Percentiles rank a stretch among this genome's conserved stretches.
These are phyloP conservation scores for Zygaena filipendulae DNA, from an alignment of 2,888 invertebrate genomes.

Conservation along the genomic window DNA sequence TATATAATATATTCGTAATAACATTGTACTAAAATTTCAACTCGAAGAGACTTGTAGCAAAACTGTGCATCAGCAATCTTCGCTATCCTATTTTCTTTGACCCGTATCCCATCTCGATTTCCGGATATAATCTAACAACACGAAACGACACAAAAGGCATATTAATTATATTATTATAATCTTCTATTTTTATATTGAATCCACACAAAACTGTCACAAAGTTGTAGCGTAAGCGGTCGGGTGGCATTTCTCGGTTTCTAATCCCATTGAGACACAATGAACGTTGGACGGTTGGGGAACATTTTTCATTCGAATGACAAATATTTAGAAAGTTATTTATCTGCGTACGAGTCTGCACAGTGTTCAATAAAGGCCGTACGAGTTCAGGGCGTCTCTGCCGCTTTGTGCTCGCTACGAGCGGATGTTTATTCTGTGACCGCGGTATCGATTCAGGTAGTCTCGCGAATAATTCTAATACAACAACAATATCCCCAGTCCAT, in stretches of 20 bases:
- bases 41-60: too few species aligned
- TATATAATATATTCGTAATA: too few species aligned
- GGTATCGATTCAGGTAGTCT: slow-evolving; percentile 56
- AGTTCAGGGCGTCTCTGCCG: slow-evolving; percentile 31
- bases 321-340: slow-evolving; percentile 67
- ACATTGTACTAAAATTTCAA: too few species aligned
- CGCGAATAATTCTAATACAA: slow-evolving; percentile 52
- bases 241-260: slow-evolving; percentile 57
- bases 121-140: too few species aligned
- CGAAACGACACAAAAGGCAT: slow-evolving; percentile 30
- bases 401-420: slow-evolving; percentile 44
- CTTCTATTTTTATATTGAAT: slow-evolving; percentile 23
- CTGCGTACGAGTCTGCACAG: slow-evolving; percentile 42
- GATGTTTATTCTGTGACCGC: slow-evolving; percentile 58
- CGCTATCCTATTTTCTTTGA: too few species aligned
- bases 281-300: slow-evolving; percentile 38
- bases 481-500: slow-evolving; percentile 39
- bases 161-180: slow-evolving; percentile 46
- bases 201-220: slow-evolving; percentile 27
- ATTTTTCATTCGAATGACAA: slow-evolving; percentile 65
- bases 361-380: slow-evolving; percentile 45
- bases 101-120: too few species aligned
- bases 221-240: slow-evolving; percentile 40
- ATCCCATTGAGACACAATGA: slow-evolving; percentile 57
- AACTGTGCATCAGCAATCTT: too few species aligned